These are phyloP conservation scores for Lysandra coridon DNA, from an alignment of 2,888 invertebrate genomes.

Conservation along the genomic window DNA sequence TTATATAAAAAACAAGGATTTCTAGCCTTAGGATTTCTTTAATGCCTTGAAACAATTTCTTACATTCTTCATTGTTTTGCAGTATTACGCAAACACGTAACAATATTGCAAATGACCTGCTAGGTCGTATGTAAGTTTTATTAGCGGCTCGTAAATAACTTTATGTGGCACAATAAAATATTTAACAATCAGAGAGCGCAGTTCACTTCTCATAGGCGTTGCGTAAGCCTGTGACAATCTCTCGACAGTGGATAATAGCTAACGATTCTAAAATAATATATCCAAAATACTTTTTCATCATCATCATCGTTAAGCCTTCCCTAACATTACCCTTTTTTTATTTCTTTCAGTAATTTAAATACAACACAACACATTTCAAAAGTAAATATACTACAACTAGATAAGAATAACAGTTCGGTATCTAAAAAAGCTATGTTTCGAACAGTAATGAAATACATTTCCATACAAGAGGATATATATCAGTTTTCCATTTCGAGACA, in stretches of 20 bases:
- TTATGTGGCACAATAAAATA: slow-evolving; percentile 30
- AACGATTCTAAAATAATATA: background rate
- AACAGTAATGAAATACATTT: background rate
- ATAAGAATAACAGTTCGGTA: background rate
- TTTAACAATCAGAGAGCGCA: slow-evolving; percentile 30
- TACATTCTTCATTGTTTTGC: background rate
- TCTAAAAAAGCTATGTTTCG: background rate
- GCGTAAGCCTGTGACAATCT: slow-evolving; percentile 27
- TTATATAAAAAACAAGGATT: background rate
- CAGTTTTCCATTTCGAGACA: background rate
- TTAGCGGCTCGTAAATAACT: slow-evolving; percentile 29
- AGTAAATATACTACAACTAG: background rate
- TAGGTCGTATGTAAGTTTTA: slow-evolving; percentile 30
- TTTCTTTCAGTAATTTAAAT: background rate
- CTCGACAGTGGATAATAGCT: slow-evolving; percentile 1
- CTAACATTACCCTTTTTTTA: background rate
- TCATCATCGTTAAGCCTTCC: background rate
- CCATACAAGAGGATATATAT: background rate
- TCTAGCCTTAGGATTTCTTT: background rate
- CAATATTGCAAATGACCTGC: slow-evolving; percentile 25
- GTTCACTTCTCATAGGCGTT: slow-evolving; percentile 23
- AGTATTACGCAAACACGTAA: slow-evolving; percentile 11
- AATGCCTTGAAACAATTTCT: background rate
- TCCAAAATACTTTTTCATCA: background rate
- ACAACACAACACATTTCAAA: background rate